Conservation (phyloP, 2,113 vertebrate species). For the Gambusia affinis region DNA sequence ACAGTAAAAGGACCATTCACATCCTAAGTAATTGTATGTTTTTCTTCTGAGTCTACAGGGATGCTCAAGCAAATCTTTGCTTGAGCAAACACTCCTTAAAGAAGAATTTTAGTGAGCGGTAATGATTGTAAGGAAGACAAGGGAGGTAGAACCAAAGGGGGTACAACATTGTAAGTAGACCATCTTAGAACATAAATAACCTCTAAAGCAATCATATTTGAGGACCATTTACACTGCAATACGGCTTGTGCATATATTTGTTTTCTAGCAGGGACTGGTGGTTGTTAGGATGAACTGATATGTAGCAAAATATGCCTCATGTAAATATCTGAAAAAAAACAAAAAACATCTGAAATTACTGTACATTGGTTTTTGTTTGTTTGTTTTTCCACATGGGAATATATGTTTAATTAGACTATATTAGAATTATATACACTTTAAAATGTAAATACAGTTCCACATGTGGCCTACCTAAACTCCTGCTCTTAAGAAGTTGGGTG, state of each 20-base stretch:
- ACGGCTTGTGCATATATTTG: neutral
- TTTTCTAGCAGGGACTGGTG: neutral
- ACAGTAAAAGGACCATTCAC: slow-evolving; percentile 47
- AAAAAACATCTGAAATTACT: slow-evolving; percentile 19
- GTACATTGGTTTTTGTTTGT: neutral
- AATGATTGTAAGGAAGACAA: slow-evolving; percentile 34
- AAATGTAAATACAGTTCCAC: slow-evolving; percentile 62
- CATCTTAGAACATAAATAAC: neutral
- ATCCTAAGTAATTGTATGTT: slow-evolving; percentile 64
- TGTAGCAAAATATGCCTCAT: slow-evolving; percentile 7
- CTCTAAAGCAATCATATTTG: slow-evolving; percentile 12
- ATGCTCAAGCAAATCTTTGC: slow-evolving; percentile 57
- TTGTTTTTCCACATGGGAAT: neutral
- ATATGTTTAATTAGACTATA: slow-evolving; percentile 22
- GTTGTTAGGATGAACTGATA: neutral
- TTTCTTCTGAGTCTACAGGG: slow-evolving; percentile 55
- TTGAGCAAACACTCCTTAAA: slow-evolving; percentile 58
- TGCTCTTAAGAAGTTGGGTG: too few relatives aligned
- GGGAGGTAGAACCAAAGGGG: slow-evolving; percentile 3
- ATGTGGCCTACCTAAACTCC: slow-evolving; percentile 41
- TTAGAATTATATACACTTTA: slow-evolving; percentile 44
- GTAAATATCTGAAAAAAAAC: slow-evolving; percentile 17
- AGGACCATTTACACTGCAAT: slow-evolving; percentile 25
- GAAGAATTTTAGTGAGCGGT: slow-evolving; percentile 19
- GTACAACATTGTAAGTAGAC: neutral